Percentiles rank a stretch among this genome's conserved stretches.
phyloP scores from a whole-genome alignment of 2,888 invertebrate species.

The Peribatodes rhomboidaria region DNA sequence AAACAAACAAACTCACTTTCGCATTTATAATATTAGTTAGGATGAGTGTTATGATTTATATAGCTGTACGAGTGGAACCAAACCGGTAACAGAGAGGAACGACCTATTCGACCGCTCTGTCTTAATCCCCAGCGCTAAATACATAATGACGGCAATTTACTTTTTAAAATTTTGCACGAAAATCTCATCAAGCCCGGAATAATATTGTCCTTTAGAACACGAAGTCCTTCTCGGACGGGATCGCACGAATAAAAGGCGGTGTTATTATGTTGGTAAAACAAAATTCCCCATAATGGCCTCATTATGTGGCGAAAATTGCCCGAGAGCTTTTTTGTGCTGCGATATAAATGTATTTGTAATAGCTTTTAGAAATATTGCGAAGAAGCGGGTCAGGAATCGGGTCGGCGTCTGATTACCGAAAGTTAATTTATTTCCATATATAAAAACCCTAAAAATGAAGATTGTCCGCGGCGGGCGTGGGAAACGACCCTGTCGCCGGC shows the following conservation, averaged over 20 bases:
- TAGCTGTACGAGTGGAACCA: background rate
- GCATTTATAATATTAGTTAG: too few species aligned
- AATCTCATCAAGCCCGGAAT: conserved; percentile 82
- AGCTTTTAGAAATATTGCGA: conserved; percentile 86
- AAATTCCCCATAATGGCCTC: conserved; percentile 86
- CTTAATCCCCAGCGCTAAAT: conserved; percentile 79
- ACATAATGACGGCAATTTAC: conserved; percentile 82
- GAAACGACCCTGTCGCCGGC: conserved; percentile 85
- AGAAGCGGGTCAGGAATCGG: conserved; percentile 80
- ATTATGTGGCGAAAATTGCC: conserved; percentile 87
- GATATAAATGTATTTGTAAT: conserved; percentile 87
- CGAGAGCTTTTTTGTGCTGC: conserved; percentile 84
- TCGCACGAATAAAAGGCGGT: conserved; percentile 82
- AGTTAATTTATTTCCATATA: conserved; percentile 85
- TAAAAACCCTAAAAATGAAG: conserved; percentile 67
- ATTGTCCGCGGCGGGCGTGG: conserved; percentile 81
- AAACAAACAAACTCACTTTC: too few species aligned
- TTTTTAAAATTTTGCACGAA: conserved; percentile 84
- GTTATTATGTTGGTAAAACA: conserved; percentile 87
- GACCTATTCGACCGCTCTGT: conserved; percentile 74
- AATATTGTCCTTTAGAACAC: conserved; percentile 84
- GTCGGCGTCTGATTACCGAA: conserved; percentile 83
- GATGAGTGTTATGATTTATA: background rate
- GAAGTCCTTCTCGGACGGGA: conserved; percentile 79
- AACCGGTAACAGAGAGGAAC: conserved; percentile 49